These are phyloP conservation scores for Maylandia zebra DNA, from an alignment of 2,113 vertebrate genomes.

Conservation along the genomic window DNA sequence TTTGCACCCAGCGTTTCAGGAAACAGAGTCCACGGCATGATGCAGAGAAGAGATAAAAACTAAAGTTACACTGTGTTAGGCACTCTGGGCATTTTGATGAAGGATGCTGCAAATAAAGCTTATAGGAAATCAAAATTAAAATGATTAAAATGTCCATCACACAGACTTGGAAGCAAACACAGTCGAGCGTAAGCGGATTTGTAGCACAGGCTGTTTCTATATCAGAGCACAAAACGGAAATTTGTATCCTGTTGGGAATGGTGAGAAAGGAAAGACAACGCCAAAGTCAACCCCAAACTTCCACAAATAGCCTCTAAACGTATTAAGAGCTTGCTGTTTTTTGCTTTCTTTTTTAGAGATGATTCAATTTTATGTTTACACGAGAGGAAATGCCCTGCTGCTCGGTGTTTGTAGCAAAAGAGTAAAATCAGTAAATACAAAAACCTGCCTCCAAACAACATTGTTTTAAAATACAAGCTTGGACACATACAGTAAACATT, in stretches of 20 bases:
- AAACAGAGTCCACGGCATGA: neutral
- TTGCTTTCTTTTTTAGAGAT: neutral
- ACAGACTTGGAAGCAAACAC: neutral
- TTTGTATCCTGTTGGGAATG: neutral
- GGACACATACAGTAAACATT: neutral
- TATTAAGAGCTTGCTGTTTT: neutral
- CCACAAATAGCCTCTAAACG: neutral
- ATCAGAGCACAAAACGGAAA: neutral
- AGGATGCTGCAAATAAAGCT: neutral
- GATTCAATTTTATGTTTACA: neutral
- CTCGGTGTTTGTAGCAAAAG: neutral
- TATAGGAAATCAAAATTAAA: neutral
- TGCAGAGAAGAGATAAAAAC: neutral
- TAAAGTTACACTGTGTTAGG: neutral
- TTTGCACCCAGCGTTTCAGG: neutral
- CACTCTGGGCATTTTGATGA: neutral
- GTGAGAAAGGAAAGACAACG: neutral
- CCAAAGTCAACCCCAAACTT: neutral
- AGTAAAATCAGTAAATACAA: neutral
- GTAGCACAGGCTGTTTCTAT: neutral
- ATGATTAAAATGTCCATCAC: neutral
- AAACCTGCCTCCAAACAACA: neutral
- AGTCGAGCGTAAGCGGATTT: fast-evolving
- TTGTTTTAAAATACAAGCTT: neutral
- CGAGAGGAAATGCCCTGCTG: neutral